phyloP scores from a whole-genome alignment of 2,113 vertebrate species.

The Lichenostomus cassidix region DNA sequence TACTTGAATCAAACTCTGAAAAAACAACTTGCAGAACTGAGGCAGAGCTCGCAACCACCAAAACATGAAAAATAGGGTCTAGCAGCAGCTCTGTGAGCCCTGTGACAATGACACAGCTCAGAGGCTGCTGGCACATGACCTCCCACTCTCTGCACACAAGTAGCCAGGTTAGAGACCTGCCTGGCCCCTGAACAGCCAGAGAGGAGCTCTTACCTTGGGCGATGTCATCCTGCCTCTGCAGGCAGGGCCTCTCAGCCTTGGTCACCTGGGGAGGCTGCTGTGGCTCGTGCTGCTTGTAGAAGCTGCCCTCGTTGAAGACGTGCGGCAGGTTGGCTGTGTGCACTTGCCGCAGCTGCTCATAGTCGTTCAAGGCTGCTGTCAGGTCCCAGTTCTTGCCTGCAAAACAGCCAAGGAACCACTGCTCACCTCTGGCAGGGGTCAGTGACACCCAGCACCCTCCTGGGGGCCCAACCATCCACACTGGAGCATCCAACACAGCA shows the following conservation, averaged over 20 bases:
- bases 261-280: slow-evolving; percentile 82
- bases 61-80: neutral
- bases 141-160: neutral
- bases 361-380: slow-evolving; percentile 92
- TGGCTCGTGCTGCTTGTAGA: slow-evolving; percentile 80
- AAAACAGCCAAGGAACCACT: neutral
- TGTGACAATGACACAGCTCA: neutral
- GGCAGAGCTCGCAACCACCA: neutral
- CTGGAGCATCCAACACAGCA: neutral
- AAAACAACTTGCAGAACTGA: neutral
- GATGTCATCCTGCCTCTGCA: slow-evolving; percentile 90
- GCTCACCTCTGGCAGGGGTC: neutral
- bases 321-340: slow-evolving; percentile 93
- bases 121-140: neutral
- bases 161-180: neutral
- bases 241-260: slow-evolving; percentile 78
- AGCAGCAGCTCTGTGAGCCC: neutral
- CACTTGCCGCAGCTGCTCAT: slow-evolving; percentile 95
- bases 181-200: neutral
- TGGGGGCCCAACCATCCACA: neutral
- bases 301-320: slow-evolving; percentile 92
- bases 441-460: neutral
- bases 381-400: slow-evolving; percentile 99
- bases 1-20: neutral
- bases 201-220: slow-evolving; percentile 79